A percentile compares a stretch with the other conserved stretches of the same genome.
Conservation (phyloP, 1,140 invertebrate genomes). For the Bombus balteatus region DNA sequence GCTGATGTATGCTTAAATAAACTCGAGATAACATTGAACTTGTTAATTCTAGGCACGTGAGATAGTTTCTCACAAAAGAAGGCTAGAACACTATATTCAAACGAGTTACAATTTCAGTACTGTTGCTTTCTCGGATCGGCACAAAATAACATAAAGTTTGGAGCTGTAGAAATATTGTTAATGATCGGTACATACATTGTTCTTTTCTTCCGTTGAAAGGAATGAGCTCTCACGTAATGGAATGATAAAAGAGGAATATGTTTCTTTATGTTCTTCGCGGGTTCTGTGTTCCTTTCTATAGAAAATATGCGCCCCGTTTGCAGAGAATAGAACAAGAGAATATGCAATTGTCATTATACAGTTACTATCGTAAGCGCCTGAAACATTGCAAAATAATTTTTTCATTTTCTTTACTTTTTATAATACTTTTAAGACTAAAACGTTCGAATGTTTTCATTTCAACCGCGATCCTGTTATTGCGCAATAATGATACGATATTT, state of each 20-base stretch:
- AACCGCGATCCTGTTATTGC: too few species aligned
- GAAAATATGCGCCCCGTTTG: background rate
- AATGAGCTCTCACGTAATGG: background rate
- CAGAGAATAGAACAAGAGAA: background rate
- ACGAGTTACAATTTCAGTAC: background rate
- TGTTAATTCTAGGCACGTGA: background rate
- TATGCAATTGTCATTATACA: background rate
- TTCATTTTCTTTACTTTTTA: background rate
- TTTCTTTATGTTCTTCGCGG: background rate
- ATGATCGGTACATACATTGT: background rate
- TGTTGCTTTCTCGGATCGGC: background rate
- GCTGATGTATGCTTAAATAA: too few species aligned
- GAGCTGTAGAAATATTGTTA: background rate
- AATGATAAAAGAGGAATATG: background rate
- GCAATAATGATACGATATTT: too few species aligned
- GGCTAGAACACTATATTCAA: background rate
- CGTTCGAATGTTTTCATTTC: too few species aligned
- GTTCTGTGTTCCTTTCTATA: background rate
- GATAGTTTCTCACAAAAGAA: background rate
- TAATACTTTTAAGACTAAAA: too few species aligned
- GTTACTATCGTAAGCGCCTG: too few species aligned
- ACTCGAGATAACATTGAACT: background rate
- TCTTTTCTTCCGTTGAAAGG: background rate
- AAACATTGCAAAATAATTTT: background rate
- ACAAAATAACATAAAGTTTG: background rate